phyloP scores from a whole-genome alignment of 2,797 vertebrate genomes.

The Coregonus ussuriensis region DNA sequence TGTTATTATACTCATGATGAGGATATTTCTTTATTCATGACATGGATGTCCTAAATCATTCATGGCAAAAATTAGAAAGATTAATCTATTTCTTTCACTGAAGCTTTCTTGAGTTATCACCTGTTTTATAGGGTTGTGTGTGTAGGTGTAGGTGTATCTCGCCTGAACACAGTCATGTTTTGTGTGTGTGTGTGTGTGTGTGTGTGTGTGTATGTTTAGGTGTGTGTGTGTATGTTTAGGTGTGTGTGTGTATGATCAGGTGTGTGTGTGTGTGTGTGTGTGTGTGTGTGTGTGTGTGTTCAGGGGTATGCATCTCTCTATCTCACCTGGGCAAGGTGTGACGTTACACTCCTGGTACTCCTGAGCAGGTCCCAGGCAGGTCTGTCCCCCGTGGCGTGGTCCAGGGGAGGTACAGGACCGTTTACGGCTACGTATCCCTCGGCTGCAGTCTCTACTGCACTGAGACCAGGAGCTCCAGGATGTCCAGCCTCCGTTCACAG shows the following conservation, averaged over 20 bases:
- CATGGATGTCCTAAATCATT: conserved; percentile 7
- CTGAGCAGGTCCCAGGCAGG: conserved; percentile 85
- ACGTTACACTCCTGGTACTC: conserved; percentile 97
- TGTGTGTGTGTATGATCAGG: not conserved
- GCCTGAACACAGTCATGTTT: too few relatives aligned
- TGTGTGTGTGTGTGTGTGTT: not conserved
- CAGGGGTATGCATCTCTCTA: not conserved
- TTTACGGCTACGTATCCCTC: conserved; percentile 90
- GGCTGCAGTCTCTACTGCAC: conserved; percentile 93
- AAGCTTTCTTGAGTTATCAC: not conserved
- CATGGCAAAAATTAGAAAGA: too few relatives aligned
- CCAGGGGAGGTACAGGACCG: conserved; percentile 91
- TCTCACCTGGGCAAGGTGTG: conserved; percentile 91
- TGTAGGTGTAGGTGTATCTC: too few relatives aligned
- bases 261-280: not conserved
- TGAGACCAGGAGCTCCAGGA: conserved; percentile 92
- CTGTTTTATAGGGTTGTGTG: too few relatives aligned
- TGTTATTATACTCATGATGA: conserved; percentile 17
- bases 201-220: not conserved
- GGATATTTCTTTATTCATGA: conserved; percentile 47
- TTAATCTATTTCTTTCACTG: not conserved
- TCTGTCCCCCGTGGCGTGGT: conserved; percentile 88
- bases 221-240: too few relatives aligned
- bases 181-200: conserved; percentile 1
- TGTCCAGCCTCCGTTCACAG: conserved; percentile 91